These are phyloP conservation scores for Littorina saxatilis DNA, from an alignment of 1,140 invertebrate species.

Conservation along the genomic window DNA sequence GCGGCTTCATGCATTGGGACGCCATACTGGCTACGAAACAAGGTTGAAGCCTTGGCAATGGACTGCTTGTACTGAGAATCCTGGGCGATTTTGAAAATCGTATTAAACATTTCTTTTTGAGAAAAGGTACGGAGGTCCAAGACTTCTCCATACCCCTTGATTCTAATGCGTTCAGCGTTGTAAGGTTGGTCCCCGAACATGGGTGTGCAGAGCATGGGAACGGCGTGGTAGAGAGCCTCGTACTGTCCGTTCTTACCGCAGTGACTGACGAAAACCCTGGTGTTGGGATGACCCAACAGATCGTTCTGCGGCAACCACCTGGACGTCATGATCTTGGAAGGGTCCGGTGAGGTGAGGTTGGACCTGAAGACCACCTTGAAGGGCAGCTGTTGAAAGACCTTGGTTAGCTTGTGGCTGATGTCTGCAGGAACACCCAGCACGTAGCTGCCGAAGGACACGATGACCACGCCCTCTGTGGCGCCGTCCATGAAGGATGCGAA, in stretches of 20 bases:
- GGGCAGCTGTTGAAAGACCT: slow-evolving; percentile 29
- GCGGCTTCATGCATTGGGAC: slow-evolving; percentile 45
- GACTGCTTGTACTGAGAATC: slow-evolving; percentile 37
- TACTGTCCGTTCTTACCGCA: slow-evolving; percentile 85
- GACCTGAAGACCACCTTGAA: slow-evolving; percentile 33
- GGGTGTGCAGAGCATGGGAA: slow-evolving; percentile 86
- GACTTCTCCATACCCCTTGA: slow-evolving; percentile 67
- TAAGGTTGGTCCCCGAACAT: slow-evolving; percentile 82
- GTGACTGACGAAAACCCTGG: slow-evolving; percentile 83
- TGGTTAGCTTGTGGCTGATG: slow-evolving; percentile 39
- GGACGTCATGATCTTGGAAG: slow-evolving; percentile 32
- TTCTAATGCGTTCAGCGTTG: slow-evolving; percentile 72
- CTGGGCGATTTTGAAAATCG: slow-evolving; percentile 53
- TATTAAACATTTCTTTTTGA: slow-evolving; percentile 52
- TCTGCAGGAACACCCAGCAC: slow-evolving; percentile 7
- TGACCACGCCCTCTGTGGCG: slow-evolving; percentile 44
- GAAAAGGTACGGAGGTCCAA: slow-evolving; percentile 64
- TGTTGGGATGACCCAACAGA: slow-evolving; percentile 40
- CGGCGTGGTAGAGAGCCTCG: slow-evolving; percentile 83
- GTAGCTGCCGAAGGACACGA: slow-evolving; percentile 51
- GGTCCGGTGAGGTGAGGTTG: slow-evolving; percentile 35
- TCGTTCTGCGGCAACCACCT: slow-evolving; percentile 47
- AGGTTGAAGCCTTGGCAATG: slow-evolving; percentile 49
- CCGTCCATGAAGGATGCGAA: slow-evolving; percentile 41
- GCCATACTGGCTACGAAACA: slow-evolving; percentile 37